A percentile compares a stretch with the other conserved stretches of the same genome.
phyloP scores from a whole-genome alignment of 2,797 vertebrate genomes.

The Pseudocheirus occidentalis region DNA sequence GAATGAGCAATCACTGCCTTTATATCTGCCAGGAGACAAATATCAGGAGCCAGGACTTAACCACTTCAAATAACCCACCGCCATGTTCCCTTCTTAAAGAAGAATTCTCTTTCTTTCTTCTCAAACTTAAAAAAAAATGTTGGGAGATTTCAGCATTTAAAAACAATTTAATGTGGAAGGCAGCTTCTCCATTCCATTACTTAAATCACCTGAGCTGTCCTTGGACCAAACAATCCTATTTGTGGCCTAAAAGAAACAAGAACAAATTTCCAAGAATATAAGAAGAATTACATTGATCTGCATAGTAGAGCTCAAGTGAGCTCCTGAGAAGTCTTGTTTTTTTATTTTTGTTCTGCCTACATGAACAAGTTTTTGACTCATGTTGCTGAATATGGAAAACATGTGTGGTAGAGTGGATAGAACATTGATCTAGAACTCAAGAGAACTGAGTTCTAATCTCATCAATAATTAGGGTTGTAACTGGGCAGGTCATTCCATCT shows the following conservation, averaged over 20 bases:
- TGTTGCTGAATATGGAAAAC: background rate
- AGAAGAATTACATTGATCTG: background rate
- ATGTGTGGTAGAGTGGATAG: background rate
- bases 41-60: background rate
- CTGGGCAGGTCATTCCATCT: background rate
- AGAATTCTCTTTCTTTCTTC: background rate
- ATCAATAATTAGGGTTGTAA: background rate
- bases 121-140: background rate
- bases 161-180: conserved; percentile 46
- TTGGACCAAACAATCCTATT: conserved; percentile 37
- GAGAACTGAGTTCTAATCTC: background rate
- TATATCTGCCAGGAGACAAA: background rate
- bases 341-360: background rate
- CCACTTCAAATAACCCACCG: background rate
- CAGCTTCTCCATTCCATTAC: conserved; percentile 71
- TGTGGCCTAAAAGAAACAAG: background rate
- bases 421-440: background rate
- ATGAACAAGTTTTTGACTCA: background rate
- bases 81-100: background rate
- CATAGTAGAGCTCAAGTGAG: background rate
- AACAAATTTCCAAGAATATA: background rate
- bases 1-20: background rate
- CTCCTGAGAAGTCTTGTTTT: background rate
- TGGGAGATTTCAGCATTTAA: conserved; percentile 64
- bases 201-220: conserved; percentile 59